Conservation (phyloP, 1,140 invertebrate species). For the Drosophila orosa region DNA sequence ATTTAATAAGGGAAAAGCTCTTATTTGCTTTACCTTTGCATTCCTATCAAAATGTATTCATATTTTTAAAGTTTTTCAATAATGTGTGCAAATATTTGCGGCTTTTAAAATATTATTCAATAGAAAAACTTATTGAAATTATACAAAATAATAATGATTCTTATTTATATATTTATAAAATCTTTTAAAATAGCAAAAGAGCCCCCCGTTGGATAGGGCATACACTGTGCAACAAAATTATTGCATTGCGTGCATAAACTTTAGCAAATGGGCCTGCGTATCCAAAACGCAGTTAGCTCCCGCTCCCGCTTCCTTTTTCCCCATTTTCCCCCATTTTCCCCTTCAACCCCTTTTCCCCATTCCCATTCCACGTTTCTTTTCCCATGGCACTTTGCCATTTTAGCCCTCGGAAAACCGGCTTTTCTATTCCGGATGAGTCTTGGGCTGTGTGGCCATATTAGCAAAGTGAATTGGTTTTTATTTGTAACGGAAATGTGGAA, state of each 20-base stretch:
- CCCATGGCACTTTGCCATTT: conserved; percentile 17
- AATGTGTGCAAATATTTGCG: too few relatives aligned
- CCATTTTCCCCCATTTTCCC: background rate
- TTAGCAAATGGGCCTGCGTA: conserved; percentile 59
- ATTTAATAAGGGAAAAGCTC: too few relatives aligned
- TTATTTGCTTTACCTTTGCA: background rate
- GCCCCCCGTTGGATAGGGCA: background rate
- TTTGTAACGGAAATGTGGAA: conserved; percentile 80
- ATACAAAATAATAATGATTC: background rate
- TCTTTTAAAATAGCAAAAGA: too few relatives aligned
- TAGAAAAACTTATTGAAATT: background rate
- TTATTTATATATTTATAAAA: background rate
- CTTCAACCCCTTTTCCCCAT: too few relatives aligned
- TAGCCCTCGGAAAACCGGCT: conserved; percentile 29
- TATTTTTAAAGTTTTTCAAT: too few relatives aligned
- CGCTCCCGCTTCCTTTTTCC: background rate
- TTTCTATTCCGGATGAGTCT: conserved; percentile 66
- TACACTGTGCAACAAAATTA: conserved; percentile 60
- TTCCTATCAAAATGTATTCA: background rate
- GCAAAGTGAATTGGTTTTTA: conserved; percentile 82
- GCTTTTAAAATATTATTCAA: background rate
- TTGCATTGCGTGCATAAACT: conserved; percentile 74
- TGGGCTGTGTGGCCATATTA: conserved; percentile 72
- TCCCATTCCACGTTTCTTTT: background rate
- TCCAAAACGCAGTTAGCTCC: conserved; percentile 54